Evolutionary conservation across 2,113 vertebrate genomes (phyloP).

Genomic region (Bos indicus): DNA sequence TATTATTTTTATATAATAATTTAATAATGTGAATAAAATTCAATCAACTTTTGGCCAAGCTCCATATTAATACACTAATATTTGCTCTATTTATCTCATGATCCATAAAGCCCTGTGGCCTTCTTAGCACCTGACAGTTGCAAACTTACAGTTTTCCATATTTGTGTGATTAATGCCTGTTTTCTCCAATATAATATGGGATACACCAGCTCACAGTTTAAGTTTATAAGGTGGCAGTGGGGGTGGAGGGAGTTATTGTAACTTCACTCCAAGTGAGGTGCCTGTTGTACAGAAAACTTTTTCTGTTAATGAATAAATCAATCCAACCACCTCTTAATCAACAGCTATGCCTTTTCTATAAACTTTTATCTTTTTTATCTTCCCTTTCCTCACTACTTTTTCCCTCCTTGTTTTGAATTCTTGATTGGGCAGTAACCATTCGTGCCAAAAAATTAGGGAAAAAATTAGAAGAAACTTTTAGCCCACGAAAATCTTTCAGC

Average conservation of each 20-base stretch:
- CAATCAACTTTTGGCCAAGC: background rate
- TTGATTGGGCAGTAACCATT: background rate
- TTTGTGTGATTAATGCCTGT: background rate
- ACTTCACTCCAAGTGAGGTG: background rate
- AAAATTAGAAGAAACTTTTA: background rate
- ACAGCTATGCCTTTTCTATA: background rate
- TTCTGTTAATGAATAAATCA: background rate
- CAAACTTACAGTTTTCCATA: background rate
- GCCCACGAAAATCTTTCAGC: background rate
- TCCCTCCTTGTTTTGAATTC: background rate
- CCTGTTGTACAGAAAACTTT: background rate
- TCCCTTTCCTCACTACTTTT: background rate
- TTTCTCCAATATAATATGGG: background rate
- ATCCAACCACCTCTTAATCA: background rate
- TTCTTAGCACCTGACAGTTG: background rate
- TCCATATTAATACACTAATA: background rate
- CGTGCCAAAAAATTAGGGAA: background rate
- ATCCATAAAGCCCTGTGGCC: background rate
- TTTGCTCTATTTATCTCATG: background rate
- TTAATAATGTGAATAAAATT: background rate
- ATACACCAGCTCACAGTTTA: background rate
- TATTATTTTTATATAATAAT: constrained; percentile 1
- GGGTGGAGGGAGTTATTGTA: background rate
- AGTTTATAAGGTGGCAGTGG: background rate
- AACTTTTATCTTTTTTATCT: background rate